phyloP scores from a whole-genome alignment of 2,113 vertebrate genomes.

The Dermatemys mawii region DNA sequence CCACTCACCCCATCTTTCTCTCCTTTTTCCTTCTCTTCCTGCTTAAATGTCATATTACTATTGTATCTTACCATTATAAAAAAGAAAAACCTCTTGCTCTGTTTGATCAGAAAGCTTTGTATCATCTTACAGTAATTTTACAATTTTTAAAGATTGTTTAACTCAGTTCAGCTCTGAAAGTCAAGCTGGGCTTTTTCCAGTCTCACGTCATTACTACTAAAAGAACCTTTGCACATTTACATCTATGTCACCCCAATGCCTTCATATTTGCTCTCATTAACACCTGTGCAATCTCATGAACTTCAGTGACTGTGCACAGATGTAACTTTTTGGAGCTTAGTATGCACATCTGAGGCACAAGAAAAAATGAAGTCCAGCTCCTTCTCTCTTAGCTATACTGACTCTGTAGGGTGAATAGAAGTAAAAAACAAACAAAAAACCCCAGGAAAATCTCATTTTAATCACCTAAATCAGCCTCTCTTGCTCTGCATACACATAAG shows the following conservation, averaged over 20 bases:
- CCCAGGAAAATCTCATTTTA: background rate
- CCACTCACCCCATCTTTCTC: background rate
- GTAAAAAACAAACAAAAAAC: too few relatives aligned
- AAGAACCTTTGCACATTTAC: background rate
- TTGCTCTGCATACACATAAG: background rate
- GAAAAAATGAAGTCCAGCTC: background rate
- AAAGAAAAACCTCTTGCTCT: background rate
- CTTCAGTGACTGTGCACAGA: background rate
- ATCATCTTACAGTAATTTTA: background rate
- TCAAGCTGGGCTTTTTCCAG: background rate
- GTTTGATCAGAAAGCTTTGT: background rate
- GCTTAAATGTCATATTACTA: background rate
- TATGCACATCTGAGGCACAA: background rate
- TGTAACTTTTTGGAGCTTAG: background rate
- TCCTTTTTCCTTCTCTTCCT: background rate
- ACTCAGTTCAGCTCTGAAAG: background rate
- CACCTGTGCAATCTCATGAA: background rate
- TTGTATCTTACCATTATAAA: background rate
- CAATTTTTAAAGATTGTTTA: background rate
- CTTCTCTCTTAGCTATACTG: background rate
- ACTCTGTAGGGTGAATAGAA: accelerated
- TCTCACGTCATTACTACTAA: background rate
- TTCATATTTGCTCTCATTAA: background rate
- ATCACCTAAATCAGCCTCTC: background rate
- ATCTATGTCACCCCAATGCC: background rate